Evolutionary conservation across 1,140 invertebrate species (phyloP).

Genomic region (Trypoxylus dichotomus): DNA sequence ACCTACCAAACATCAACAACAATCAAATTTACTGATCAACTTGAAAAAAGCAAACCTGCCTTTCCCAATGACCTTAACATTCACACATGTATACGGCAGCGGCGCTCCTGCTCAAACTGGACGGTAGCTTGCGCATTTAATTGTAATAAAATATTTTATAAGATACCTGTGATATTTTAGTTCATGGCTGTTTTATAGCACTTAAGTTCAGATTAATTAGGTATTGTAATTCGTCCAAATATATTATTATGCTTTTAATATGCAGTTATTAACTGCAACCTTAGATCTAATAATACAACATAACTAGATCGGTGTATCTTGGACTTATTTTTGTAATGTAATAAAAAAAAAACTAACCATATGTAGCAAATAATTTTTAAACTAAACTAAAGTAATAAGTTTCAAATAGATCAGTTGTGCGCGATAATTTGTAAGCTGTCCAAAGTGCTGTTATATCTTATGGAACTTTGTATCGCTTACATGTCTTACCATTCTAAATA

Average conservation of each 20-base stretch:
- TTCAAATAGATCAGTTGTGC: no score
- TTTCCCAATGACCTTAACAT: conserved; percentile 20
- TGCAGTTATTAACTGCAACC: neutral
- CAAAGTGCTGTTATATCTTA: no score
- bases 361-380: no score
- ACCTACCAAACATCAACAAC: neutral
- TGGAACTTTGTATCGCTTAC: no score
- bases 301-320: no score
- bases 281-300: neutral
- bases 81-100: neutral
- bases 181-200: conserved; percentile 20
- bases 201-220: neutral
- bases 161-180: neutral
- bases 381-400: no score
- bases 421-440: no score
- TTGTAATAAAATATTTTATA: conserved; percentile 5
- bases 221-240: neutral
- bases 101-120: conserved; percentile 11
- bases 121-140: neutral
- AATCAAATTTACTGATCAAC: conserved; percentile 7
- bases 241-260: neutral
- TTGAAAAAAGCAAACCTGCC: conserved; percentile 8
- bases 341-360: no score
- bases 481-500: no score
- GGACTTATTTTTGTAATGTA: no score